Percentiles rank a stretch among this genome's conserved stretches.
These are phyloP conservation scores for Natator depressus DNA, from an alignment of 2,113 vertebrate species.

Conservation along the genomic window DNA sequence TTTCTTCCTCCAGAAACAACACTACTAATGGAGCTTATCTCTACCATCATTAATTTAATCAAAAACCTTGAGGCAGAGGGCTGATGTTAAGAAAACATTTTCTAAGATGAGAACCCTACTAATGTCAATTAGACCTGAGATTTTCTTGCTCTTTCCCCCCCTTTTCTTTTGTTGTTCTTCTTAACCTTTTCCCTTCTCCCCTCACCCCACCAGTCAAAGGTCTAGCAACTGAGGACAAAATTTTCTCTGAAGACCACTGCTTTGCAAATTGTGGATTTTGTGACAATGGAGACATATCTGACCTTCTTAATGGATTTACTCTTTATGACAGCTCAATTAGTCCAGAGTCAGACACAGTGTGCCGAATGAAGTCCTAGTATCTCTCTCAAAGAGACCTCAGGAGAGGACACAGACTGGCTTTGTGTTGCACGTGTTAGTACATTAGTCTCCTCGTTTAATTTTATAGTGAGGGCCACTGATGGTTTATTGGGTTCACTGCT, in stretches of 20 bases:
- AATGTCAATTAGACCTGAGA: constrained; percentile 78
- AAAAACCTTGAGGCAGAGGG: constrained; percentile 77
- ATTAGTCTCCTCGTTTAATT: constrained; percentile 55
- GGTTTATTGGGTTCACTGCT: neutral
- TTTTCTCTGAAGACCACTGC: constrained; percentile 39
- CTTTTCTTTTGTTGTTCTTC: neutral
- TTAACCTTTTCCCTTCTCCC: neutral
- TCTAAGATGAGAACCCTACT: constrained; percentile 83
- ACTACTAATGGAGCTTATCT: constrained; percentile 85
- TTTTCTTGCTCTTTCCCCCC: neutral
- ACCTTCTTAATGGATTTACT: constrained; percentile 33
- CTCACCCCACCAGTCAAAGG: neutral
- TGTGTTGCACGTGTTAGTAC: constrained; percentile 28
- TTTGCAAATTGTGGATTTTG: neutral
- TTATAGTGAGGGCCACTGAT: neutral
- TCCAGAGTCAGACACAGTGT: neutral
- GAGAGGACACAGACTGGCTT: constrained; percentile 41
- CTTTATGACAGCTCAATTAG: constrained; percentile 76
- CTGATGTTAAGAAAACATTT: constrained; percentile 87
- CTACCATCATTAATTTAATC: constrained; percentile 88
- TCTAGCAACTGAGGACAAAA: neutral
- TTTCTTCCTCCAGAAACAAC: constrained; percentile 76
- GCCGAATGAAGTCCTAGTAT: constrained; percentile 51
- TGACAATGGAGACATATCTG: constrained; percentile 10
- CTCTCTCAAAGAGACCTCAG: constrained; percentile 37